A percentile compares a stretch with the other conserved stretches of the same genome.
Evolutionary conservation across 2,888 invertebrate genomes (phyloP).

Genomic region (Ernsta delagoae): DNA sequence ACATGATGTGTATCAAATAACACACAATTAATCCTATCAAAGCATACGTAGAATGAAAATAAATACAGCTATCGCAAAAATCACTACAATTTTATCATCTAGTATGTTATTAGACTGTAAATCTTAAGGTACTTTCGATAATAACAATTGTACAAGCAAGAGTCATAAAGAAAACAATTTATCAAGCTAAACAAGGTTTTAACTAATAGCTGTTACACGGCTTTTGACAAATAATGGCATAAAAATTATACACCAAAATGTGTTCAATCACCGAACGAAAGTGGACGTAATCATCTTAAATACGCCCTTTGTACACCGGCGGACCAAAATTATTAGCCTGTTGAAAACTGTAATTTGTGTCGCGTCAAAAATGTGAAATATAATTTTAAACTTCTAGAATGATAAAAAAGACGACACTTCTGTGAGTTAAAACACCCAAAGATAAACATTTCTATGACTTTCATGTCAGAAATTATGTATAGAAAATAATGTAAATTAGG

Average conservation of each 20-base stretch:
- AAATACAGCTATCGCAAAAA: constrained; percentile 13
- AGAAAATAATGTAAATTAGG: too few species aligned
- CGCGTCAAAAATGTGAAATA: too few species aligned
- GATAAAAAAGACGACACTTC: too few species aligned
- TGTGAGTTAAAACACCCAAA: too few species aligned
- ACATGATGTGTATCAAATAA: neutral
- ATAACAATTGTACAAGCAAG: constrained; percentile 16
- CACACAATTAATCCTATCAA: neutral
- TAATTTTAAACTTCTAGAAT: too few species aligned
- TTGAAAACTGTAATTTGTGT: too few species aligned
- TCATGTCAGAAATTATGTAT: too few species aligned
- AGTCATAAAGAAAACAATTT: constrained; percentile 36
- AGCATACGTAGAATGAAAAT: neutral
- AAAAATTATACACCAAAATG: constrained; percentile 69
- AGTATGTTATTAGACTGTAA: constrained; percentile 14
- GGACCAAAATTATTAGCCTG: constrained; percentile 52
- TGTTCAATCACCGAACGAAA: constrained; percentile 74
- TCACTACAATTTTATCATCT: neutral
- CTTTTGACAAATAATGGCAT: constrained; percentile 66
- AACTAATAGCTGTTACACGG: constrained; percentile 37
- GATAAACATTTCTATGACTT: too few species aligned
- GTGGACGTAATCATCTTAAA: constrained; percentile 75
- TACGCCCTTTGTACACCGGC: constrained; percentile 64
- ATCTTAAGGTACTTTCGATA: constrained; percentile 9
- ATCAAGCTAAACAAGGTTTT: constrained; percentile 38